Conservation (phyloP, 92 coral and sea anemone species). For the Scolanthus callimorphus region DNA sequence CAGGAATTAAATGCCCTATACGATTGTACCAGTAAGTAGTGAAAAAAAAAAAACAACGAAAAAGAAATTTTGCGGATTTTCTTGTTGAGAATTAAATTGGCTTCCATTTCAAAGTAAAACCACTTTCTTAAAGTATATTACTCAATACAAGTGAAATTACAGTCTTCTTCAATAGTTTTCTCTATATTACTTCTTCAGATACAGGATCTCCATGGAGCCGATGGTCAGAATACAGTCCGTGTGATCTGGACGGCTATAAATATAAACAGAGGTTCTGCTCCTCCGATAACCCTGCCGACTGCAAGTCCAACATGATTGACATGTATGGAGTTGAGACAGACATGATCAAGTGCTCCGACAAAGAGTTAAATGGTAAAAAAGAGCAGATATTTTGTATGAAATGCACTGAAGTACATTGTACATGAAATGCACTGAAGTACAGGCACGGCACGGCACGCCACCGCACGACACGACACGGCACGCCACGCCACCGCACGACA, state of each 20-base stretch:
- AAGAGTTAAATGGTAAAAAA: slow-evolving; percentile 68
- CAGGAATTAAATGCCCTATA: slow-evolving; percentile 57
- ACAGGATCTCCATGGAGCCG: slow-evolving; percentile 57
- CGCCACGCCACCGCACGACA: neutral
- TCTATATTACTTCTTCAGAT: slow-evolving; percentile 17
- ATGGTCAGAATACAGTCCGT: slow-evolving; percentile 70
- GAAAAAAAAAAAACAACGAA: neutral
- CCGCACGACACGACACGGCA: neutral
- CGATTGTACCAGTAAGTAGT: slow-evolving; percentile 54
- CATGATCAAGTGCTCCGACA: slow-evolving; percentile 18
- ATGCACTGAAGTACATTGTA: too few species aligned
- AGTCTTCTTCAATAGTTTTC: too few species aligned
- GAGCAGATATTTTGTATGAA: too few species aligned
- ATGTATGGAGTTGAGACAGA: slow-evolving; percentile 47
- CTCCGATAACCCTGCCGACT: slow-evolving; percentile 41
- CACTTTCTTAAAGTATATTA: too few species aligned
- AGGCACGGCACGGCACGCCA: neutral
- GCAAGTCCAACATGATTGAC: slow-evolving; percentile 48
- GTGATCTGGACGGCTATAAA: slow-evolving; percentile 49
- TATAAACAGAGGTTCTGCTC: slow-evolving; percentile 68
- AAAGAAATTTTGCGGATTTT: neutral
- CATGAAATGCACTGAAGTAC: too few species aligned
- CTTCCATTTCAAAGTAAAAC: too few species aligned
- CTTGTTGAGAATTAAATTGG: too few species aligned
- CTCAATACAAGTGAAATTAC: too few species aligned